Evolutionary conservation across 2,888 invertebrate genomes (phyloP), one percentile per base, ranked within the genome.

Genomic region (Cyclophora albipunctata): DNA sequence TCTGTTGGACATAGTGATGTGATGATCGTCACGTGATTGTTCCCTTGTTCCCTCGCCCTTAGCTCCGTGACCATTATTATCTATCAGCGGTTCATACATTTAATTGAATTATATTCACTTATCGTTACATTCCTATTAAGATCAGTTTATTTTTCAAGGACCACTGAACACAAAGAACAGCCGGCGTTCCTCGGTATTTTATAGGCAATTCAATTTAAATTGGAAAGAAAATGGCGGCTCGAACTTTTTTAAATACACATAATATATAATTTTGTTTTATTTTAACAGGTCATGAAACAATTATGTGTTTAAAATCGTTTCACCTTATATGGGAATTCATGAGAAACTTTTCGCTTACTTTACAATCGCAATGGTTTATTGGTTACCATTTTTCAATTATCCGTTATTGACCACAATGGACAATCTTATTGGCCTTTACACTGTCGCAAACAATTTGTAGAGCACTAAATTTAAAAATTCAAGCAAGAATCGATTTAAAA

Each of bases 311-410:
- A 20, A 20, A 20, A 20, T 20, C 20, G 2, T 20, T 20, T 20
- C 20, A 20, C 20, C 20, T 20, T 20, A 20, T 20, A 20, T 20
- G 20, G 20, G 20, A 20, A 20, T 20, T 20, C 20, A 20, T 20
- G 20, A 20, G 20, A 20, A 20, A 20, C 20, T 20, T 20, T 20
- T 73, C 78, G 79, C 77, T 67, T 76, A 64, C 73, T 75, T 71
- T 73, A 81, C 81, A 84, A 81, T 85, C 81, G 74, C 81, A 84
- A 82, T 84, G 84, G 83, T 81, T 77, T 81, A 84, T 83, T 84
- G 84, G 83, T 81, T 77, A 83, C 77, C 74, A 73, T 84, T 85
- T 84, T 86, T 84, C 84, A 85, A 86, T 87, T 85, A 85, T 81
- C 71, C 81, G 77, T 81, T 75, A 84, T 84, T 85, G 84, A 84